Conservation (phyloP, 2,113 vertebrate species). For the Notothenia coriiceps region DNA sequence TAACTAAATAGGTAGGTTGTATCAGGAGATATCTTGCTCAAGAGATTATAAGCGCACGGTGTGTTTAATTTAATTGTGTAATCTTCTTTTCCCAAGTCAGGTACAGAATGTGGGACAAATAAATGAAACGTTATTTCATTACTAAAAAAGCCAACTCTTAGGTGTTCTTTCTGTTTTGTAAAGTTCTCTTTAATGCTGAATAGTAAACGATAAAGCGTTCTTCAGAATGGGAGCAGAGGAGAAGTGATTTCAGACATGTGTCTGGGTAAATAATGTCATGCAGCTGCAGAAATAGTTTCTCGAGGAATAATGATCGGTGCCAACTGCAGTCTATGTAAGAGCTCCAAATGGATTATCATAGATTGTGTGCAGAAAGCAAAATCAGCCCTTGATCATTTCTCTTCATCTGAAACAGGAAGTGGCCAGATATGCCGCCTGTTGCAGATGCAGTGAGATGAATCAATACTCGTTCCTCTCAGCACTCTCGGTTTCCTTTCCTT, state of each 20-base stretch:
- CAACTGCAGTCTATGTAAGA: neutral
- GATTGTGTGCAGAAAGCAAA: constrained; percentile 5
- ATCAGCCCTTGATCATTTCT: neutral
- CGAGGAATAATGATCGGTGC: neutral
- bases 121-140: neutral
- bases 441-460: constrained; percentile 52
- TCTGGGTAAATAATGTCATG: neutral
- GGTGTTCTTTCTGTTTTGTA: neutral
- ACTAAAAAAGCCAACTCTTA: neutral
- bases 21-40: constrained; percentile 8
- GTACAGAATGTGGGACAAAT: neutral
- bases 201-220: no score
- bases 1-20: neutral
- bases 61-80: neutral
- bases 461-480: constrained; percentile 46
- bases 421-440: constrained; percentile 3
- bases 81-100: neutral
- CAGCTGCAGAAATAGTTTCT: neutral
- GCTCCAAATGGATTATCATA: neutral
- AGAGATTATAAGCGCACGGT: constrained; percentile 2
- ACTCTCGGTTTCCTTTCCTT: constrained; percentile 47
- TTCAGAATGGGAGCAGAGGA: neutral
- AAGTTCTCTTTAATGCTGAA: neutral
- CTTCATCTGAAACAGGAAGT: constrained; percentile 38
- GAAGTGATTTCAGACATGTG: no score